These are phyloP conservation scores for Buphagus erythrorhynchus DNA, from an alignment of 2,797 vertebrate genomes.

Conservation along the genomic window DNA sequence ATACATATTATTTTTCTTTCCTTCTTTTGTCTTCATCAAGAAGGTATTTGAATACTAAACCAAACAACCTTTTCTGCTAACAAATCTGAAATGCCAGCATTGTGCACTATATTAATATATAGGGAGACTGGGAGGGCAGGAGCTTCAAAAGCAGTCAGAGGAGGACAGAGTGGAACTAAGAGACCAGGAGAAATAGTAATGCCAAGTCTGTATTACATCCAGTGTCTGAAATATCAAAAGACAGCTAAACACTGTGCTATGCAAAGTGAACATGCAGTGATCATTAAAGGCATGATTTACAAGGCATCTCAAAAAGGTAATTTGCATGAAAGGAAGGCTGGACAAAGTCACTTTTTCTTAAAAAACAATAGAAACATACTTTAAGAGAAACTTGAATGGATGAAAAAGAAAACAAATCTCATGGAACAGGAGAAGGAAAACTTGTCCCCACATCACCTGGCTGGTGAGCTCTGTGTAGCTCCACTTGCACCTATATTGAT, in stretches of 20 bases:
- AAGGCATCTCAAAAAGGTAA: not conserved
- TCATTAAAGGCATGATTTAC: not conserved
- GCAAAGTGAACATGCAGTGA: not conserved
- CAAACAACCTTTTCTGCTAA: not conserved
- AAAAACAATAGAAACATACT: not conserved
- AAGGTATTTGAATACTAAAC: not conserved
- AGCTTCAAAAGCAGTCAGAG: not conserved
- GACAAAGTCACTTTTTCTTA: not conserved
- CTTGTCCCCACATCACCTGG: not conserved
- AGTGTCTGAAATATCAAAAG: not conserved
- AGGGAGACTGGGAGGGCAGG: not conserved
- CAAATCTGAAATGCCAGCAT: not conserved
- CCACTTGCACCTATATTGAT: fast-evolving
- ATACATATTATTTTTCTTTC: not conserved
- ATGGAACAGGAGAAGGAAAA: not conserved
- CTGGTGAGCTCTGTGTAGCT: not conserved
- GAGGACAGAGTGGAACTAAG: not conserved
- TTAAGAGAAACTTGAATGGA: not conserved
- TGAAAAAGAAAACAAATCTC: not conserved
- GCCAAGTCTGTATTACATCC: not conserved
- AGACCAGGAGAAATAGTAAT: not conserved
- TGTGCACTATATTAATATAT: not conserved
- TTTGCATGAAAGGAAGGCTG: not conserved
- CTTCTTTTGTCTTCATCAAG: not conserved
- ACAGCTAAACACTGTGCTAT: not conserved